Evolutionary conservation across 2,888 invertebrate genomes (phyloP).

Genomic region (Pseudococcus viburni): DNA sequence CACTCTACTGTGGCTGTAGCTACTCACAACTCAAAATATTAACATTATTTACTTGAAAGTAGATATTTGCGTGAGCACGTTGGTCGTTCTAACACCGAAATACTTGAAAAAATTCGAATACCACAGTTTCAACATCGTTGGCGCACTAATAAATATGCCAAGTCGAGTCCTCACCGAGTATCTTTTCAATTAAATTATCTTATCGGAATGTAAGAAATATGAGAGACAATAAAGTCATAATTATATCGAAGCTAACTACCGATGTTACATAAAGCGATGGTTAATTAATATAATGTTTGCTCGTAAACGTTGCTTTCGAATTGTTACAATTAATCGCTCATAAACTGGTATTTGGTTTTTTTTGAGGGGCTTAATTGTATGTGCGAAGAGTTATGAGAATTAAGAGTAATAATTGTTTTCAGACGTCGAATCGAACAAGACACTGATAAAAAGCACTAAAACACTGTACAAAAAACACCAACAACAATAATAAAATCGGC

Average conservation of each 20-base stretch:
- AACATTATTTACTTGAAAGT: background rate
- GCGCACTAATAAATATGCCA: background rate
- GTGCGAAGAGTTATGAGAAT: conserved; percentile 14
- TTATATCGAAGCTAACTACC: conserved; percentile 36
- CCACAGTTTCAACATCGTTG: background rate
- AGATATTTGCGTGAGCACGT: background rate
- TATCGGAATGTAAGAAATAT: conserved; percentile 4
- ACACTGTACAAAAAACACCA: background rate
- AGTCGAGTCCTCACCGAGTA: background rate
- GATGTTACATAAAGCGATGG: conserved; percentile 19
- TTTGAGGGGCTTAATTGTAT: background rate
- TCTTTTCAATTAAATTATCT: conserved; percentile 26
- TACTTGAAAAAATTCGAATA: background rate
- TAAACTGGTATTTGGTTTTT: conserved; percentile 25
- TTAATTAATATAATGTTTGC: conserved; percentile 41
- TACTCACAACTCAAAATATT: background rate
- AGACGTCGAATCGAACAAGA: conserved; percentile 1
- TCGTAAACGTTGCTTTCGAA: conserved; percentile 15
- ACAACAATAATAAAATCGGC: background rate
- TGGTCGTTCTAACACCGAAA: background rate
- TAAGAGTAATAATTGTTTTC: conserved; percentile 28
- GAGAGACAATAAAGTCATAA: conserved; percentile 42
- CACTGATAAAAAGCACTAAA: conserved; percentile 5
- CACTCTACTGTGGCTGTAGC: background rate
- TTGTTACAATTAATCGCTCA: conserved; percentile 12